A percentile compares a stretch with the other conserved stretches of the same genome.
Evolutionary conservation across 2,797 vertebrate species (phyloP).

Genomic region (Hydrophis major): DNA sequence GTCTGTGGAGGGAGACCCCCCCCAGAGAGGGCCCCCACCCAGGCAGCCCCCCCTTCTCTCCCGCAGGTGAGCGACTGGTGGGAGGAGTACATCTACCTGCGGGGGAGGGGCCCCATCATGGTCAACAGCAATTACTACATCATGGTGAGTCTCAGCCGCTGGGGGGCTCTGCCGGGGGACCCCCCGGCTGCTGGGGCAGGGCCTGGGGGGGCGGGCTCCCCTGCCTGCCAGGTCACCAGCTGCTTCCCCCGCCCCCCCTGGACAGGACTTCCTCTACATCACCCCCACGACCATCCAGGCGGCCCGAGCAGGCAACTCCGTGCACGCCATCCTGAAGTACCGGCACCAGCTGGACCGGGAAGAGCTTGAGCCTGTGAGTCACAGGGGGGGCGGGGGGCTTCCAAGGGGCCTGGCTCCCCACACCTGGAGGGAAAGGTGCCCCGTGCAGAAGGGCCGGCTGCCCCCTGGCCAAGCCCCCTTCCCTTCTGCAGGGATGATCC

Average conservation of each 20-base stretch:
- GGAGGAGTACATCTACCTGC: constrained; percentile 93
- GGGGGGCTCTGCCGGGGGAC: no score
- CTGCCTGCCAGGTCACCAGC: not conserved
- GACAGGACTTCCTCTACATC: constrained; percentile 85
- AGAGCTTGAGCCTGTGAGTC: constrained; percentile 84
- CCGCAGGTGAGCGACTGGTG: constrained; percentile 95
- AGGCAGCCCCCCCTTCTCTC: not conserved
- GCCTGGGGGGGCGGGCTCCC: not conserved
- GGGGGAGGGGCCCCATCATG: constrained; percentile 86
- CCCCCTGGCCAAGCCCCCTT: not conserved
- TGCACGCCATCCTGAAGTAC: constrained; percentile 89
- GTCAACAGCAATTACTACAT: constrained; percentile 96
- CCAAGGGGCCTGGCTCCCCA: not conserved
- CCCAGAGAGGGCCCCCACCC: not conserved
- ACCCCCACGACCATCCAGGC: constrained; percentile 83
- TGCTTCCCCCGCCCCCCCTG: not conserved
- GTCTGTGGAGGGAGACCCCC: not conserved
- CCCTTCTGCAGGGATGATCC: not conserved
- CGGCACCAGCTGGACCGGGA: constrained; percentile 90
- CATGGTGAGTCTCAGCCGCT: constrained; percentile 3
- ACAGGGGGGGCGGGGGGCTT: not conserved
- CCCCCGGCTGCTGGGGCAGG: no score
- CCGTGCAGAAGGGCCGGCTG: not conserved
- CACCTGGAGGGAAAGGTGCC: not conserved
- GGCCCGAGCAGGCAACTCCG: constrained; percentile 83